Evolutionary conservation across 2,113 vertebrate genomes (phyloP), one percentile per base, ranked within the genome.

Genomic region (Limanda limanda): DNA sequence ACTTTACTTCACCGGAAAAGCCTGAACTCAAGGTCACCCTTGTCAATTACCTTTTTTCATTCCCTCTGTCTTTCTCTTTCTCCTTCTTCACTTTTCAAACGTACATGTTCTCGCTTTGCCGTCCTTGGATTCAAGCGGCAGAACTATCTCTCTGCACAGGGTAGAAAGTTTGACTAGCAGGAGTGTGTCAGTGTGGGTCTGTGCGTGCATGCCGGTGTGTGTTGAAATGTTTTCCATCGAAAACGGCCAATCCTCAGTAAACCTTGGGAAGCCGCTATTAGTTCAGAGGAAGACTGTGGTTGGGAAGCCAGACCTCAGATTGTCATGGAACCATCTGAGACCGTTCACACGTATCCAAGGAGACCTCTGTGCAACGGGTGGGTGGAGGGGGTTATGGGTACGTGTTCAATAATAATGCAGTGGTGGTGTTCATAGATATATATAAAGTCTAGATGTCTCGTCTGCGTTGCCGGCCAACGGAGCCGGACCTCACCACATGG

Each of bases 241-340:
- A 83, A 86, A 87, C 68, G 13, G 57, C 54, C 76, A 54, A 52
- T 82, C 56, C 17, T 4, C 25, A 67, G 59, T 64, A 68, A 82
- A 85, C 74, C 82, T 83, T 83, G 58, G 78, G 71, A 80, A 79
- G 71, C 58, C 31, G 51, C 20, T 76, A 70, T 82, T 76, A 71
- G 68, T 63, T 84, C 60, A 82, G 64, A 69, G 31, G 59, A 79
- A 60, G 21, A 42, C 61, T 74, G 35, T 62, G 59, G 21, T 81
- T 55, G 47, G 74, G 67, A 86, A 63, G 56, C 71, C 66, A 68
- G 65, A 75, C 25, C 63, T 52, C 8, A 62, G 68, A 52, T 56
- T 74, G 45, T 83, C 68, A 74, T 74, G 62, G 55, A 59, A 68
- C 62, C 61, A 64, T 85, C 70, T 79, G 62, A 86, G 55, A 82